Evolutionary conservation across 1,140 invertebrate genomes (phyloP).

Genomic region (Acyrthosiphon pisum): DNA sequence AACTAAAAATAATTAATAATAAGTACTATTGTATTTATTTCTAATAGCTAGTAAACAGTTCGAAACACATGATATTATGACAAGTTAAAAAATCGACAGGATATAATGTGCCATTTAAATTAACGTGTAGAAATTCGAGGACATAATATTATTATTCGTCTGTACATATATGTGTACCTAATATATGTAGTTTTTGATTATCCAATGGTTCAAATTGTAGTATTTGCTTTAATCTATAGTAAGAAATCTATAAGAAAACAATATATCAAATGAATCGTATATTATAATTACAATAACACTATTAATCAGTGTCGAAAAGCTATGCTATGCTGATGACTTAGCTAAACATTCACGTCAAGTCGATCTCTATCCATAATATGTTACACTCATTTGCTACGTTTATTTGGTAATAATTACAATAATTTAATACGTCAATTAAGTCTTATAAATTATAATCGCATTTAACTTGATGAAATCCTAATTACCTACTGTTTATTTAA

Average conservation of each 20-base stretch:
- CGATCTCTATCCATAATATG: neutral
- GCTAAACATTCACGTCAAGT: neutral
- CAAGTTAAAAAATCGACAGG: neutral
- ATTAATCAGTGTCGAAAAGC: neutral
- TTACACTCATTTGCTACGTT: neutral
- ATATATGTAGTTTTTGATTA: neutral
- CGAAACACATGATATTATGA: neutral
- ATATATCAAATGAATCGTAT: neutral
- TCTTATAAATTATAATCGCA: neutral
- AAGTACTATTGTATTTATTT: neutral
- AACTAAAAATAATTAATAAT: neutral
- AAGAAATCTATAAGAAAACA: conserved; percentile 30
- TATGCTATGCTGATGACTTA: neutral
- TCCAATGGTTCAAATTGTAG: neutral
- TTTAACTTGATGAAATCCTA: neutral
- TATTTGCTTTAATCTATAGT: conserved; percentile 38
- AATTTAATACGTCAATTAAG: neutral
- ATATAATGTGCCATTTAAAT: neutral
- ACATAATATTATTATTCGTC: neutral
- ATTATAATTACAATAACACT: neutral
- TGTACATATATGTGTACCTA: neutral
- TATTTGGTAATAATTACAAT: neutral
- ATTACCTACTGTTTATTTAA: neutral
- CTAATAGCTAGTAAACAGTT: neutral
- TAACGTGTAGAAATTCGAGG: neutral